Conservation (phyloP, 2,888 invertebrate species). For the Drosophila nigricruria region DNA sequence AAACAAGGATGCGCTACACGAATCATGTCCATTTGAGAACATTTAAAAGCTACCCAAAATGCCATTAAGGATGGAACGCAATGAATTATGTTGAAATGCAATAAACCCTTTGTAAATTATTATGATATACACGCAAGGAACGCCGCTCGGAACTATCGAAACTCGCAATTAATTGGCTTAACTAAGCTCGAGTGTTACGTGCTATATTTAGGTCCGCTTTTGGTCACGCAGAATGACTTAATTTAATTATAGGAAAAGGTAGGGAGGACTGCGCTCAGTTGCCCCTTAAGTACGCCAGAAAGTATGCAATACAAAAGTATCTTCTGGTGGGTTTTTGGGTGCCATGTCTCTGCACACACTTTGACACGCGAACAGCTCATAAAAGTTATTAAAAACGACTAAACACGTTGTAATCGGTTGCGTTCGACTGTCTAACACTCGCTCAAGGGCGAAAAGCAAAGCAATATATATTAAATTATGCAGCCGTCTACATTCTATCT, state of each 20-base stretch:
- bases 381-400: slow-evolving; percentile 60
- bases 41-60: slow-evolving; percentile 56
- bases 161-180: slow-evolving; percentile 39
- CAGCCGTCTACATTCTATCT: no score
- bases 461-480: not conserved
- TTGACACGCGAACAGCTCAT: slow-evolving; percentile 60
- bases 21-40: slow-evolving; percentile 9
- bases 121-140: slow-evolving; percentile 30
- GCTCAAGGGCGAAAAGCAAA: not conserved
- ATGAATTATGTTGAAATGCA: slow-evolving; percentile 23
- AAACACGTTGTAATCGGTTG: not conserved
- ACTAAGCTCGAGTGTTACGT: slow-evolving; percentile 26
- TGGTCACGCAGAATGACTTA: slow-evolving; percentile 51
- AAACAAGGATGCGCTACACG: not conserved
- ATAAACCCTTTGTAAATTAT: not conserved
- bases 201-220: slow-evolving; percentile 23
- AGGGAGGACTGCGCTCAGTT: slow-evolving; percentile 15
- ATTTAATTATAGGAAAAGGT: slow-evolving; percentile 45
- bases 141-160: not conserved
- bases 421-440: not conserved
- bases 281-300: slow-evolving; percentile 24
- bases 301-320: slow-evolving; percentile 28
- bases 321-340: slow-evolving; percentile 1
- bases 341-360: slow-evolving; percentile 12
- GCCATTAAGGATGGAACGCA: slow-evolving; percentile 48